Evolutionary conservation across 2,113 vertebrate genomes (phyloP), one percentile per base, ranked within the genome.

Genomic region (Leiothrix lutea): DNA sequence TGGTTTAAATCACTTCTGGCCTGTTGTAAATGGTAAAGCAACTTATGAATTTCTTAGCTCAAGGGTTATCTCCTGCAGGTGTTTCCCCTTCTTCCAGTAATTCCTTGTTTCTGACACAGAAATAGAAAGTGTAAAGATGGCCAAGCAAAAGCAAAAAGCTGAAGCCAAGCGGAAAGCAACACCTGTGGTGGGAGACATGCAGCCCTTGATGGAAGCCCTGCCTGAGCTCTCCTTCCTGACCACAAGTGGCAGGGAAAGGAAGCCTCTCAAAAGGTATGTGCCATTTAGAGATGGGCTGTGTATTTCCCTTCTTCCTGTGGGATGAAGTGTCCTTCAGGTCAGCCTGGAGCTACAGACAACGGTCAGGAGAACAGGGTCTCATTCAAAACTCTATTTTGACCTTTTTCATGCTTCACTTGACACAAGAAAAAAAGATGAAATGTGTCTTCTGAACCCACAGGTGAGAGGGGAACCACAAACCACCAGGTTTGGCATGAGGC

Each of bases 131-230:
- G 98, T 99, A 69, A 99, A 98, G 90, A 95, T 98, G 64, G 98
- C 98, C 1, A 98, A 98, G 73, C 98, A 98, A 97, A 97, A 98
- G 91, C 97, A 98, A 95, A 97, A 96, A 78, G 99, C 98, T 0
- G 97, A 98, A 84, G 98, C 83, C 0, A 98, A 96, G 72, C 92
- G 98, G 70, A 98, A 96, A 84, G 98, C 98, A 78, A 98, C 97
- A 0, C 98, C 97, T 2, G 98, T 99, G 54, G 99, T 99, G 71
- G 99, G 99, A 12, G 99, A 99, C 97, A 97, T 99, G 98, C 98
- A 98, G 87, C 98, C 98, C 0, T 92, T 99, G 91, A 97, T 98
- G 72, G 99, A 99, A 13, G 99, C 99, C 74, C 97, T 99, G 3
- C 99, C 99, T 0, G 98, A 99, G 73, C 98, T 99, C 64, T 98